A percentile compares a stretch with the other conserved stretches of the same genome.
phyloP scores from a whole-genome alignment of 1,140 invertebrate species.

The Bombus cullumanus region DNA sequence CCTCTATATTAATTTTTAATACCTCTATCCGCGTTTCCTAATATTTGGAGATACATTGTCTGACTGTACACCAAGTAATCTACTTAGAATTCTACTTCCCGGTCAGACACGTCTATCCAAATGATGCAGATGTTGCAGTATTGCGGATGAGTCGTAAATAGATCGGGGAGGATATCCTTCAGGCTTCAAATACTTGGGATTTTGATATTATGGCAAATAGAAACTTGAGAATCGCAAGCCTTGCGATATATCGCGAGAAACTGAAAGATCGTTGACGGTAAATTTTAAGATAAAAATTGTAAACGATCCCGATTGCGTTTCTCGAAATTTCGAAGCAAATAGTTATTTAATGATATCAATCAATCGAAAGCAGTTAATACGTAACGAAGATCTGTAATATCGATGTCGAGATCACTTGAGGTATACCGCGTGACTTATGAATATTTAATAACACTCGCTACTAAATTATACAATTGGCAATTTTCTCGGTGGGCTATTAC shows the following conservation, averaged over 20 bases:
- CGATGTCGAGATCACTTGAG: not conserved
- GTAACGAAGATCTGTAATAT: too few species aligned
- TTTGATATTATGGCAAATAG: not conserved
- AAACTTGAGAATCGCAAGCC: not conserved
- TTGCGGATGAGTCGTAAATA: not conserved
- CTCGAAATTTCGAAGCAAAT: not conserved
- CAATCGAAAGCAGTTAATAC: too few species aligned
- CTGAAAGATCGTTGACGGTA: too few species aligned
- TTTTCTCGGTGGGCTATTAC: conserved; percentile 3
- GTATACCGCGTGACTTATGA: not conserved
- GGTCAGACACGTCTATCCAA: too few species aligned
- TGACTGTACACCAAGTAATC: not conserved
- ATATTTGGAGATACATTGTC: not conserved
- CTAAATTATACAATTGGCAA: conserved; percentile 1
- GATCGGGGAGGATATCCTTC: not conserved
- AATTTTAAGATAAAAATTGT: not conserved
- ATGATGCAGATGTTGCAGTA: too few species aligned
- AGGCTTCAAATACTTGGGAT: not conserved
- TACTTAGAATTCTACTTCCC: not conserved
- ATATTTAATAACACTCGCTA: not conserved
- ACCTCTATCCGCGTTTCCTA: not conserved
- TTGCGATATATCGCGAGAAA: too few species aligned
- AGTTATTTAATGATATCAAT: not conserved
- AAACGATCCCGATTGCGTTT: not conserved
- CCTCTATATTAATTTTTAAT: too few species aligned